Base-by-base conservation (phyloP, 1,140 invertebrate genomes). In the Danaus melanippus region DNA sequence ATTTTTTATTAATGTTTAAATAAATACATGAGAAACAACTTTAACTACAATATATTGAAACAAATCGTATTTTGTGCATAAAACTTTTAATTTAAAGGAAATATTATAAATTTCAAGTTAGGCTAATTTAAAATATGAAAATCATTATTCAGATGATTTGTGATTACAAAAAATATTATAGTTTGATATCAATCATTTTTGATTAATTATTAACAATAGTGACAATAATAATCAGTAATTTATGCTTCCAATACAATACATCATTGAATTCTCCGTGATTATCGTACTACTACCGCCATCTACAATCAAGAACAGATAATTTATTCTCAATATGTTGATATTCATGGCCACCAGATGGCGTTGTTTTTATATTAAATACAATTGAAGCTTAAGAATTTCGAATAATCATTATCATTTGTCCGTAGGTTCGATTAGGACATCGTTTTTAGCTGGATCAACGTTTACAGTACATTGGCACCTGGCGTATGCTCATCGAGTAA, bases 381-480 rank as follows among this genome's bases (percentile, higher is more conserved):
- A 7, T 32, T 5, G 5, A 1, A 1, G 15, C 3, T 49, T 9
- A 12, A 2, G 11, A 49, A 8, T 49, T 11, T n/a, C 8, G 10
- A 48, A 8, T 46, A 50, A 40, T 12, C 1, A 46, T 48, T 17
- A 51, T 54, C 12, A 44, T 58, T 84, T 85, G 60, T 90, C 92
- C 45, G 21, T 89, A 95, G 94, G 94, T 67, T 89, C 91, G 66
- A 89, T 93, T 60, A 91, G 91, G 76, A 97, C 96, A 46, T 92
- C 93, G n/a, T 89, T 97, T 64, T 76, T 94, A 60, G 90, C 93
- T 40, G 95, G 95, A 58, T 92, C 94, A 63, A 91, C 90, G 58
- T 93, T 98, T 76, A 97, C 96, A 83, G 92, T 97, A 49, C 93
- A 96, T 55, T 98, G 96, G 96, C 95, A 97, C 87, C 89, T 98